Evolutionary conservation across 2,888 invertebrate species (phyloP).

Genomic region (Drosophila cognata): DNA sequence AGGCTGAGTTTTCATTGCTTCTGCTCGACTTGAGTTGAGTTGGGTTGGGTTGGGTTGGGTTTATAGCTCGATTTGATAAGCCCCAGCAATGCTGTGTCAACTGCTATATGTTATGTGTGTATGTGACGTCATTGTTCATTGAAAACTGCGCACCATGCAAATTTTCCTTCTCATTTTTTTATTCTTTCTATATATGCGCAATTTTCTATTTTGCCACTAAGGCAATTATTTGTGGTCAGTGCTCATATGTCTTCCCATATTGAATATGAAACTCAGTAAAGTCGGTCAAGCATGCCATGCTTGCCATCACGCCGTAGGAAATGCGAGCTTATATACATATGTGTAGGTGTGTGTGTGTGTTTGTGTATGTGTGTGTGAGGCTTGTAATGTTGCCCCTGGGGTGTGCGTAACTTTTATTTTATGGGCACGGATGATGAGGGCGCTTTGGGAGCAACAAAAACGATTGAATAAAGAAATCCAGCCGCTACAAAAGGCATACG

Average conservation of each 20-base stretch:
- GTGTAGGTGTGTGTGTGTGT: slow-evolving; percentile 1
- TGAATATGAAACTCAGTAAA: slow-evolving; percentile 46
- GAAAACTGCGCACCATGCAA: slow-evolving; percentile 76
- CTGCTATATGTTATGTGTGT: slow-evolving; percentile 27
- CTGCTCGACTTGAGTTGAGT: slow-evolving; percentile 67
- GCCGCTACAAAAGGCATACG: slow-evolving; percentile 27
- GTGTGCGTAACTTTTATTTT: slow-evolving; percentile 82
- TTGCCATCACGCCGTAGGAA: slow-evolving; percentile 32
- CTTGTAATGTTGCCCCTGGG: slow-evolving; percentile 71
- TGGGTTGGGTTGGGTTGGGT: slow-evolving; percentile 30
- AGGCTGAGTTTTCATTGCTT: slow-evolving; percentile 73
- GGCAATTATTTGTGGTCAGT: slow-evolving; percentile 76
- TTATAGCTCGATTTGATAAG: slow-evolving; percentile 69
- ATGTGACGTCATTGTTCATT: slow-evolving; percentile 75
- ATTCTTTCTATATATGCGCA: slow-evolving; percentile 28
- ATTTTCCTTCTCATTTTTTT: slow-evolving; percentile 34
- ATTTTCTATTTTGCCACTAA: slow-evolving; percentile 57
- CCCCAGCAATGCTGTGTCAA: slow-evolving; percentile 50
- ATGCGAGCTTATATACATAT: slow-evolving; percentile 8
- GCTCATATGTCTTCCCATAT: slow-evolving; percentile 62
- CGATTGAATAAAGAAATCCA: slow-evolving; percentile 76
- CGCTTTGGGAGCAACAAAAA: slow-evolving; percentile 74
- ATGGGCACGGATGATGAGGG: slow-evolving; percentile 77
- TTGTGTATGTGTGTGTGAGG: slow-evolving; percentile 16
- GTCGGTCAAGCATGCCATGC: slow-evolving; percentile 66